Conservation (phyloP, 2,888 invertebrate genomes). For the Scaeva pyrastri region DNA sequence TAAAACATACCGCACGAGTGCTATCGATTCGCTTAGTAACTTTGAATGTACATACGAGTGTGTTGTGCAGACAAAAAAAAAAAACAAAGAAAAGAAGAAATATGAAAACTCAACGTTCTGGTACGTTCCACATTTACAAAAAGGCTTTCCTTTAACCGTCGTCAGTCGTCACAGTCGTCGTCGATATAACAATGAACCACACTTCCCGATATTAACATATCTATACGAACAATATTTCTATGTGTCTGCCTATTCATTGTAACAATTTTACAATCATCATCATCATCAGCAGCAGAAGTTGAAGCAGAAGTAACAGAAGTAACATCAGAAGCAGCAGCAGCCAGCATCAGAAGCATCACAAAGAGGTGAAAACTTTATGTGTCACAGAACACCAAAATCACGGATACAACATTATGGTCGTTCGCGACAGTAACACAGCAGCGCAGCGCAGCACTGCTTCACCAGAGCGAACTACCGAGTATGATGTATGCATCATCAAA, state of each 20-base stretch:
- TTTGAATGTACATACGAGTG: conserved; percentile 2
- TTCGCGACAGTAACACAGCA: conserved; percentile 7
- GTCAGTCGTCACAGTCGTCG: conserved; percentile 1
- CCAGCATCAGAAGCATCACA: too few relatives aligned
- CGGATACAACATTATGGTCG: conserved; percentile 22
- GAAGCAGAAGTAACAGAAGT: background rate
- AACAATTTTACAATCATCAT: conserved; percentile 53
- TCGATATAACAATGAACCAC: conserved; percentile 61
- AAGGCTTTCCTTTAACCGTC: conserved; percentile 18
- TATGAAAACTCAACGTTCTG: conserved; percentile 53
- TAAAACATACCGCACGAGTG: conserved; percentile 37
- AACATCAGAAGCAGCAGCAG: too few relatives aligned
- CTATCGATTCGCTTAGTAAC: conserved; percentile 59
- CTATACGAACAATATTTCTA: background rate
- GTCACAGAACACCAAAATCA: conserved; percentile 42
- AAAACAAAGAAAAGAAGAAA: conserved; percentile 15
- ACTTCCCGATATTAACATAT: conserved; percentile 33
- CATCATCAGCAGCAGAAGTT: background rate
- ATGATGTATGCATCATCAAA: background rate
- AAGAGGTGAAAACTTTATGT: conserved; percentile 47
- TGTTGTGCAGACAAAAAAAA: background rate
- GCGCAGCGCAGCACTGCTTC: too few relatives aligned
- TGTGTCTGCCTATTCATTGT: conserved; percentile 50
- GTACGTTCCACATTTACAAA: conserved; percentile 66
- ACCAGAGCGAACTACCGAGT: background rate